Evolutionary conservation across 2,888 invertebrate species (phyloP).

Genomic region (Anthophora plumipes): DNA sequence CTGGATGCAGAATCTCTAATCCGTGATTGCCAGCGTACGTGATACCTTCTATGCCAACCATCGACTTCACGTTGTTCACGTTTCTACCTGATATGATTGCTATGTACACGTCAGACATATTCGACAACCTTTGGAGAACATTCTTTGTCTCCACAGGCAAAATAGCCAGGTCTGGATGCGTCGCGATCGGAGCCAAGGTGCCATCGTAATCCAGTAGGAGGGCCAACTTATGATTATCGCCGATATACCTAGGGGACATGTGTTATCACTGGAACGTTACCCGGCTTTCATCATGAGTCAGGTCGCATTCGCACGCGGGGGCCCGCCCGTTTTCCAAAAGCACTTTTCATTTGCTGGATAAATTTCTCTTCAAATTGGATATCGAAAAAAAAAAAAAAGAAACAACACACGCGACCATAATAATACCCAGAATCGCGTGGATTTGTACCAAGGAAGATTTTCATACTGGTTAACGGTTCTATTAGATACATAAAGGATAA

Average conservation of each 20-base stretch:
- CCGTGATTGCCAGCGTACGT: slow-evolving; percentile 97
- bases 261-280: slow-evolving; percentile 82
- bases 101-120: slow-evolving; percentile 94
- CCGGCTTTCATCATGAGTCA: slow-evolving; percentile 82
- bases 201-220: slow-evolving; percentile 95
- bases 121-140: slow-evolving; percentile 92
- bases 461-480: background rate
- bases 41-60: slow-evolving; percentile 96
- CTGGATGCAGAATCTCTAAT: slow-evolving; percentile 94
- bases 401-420: background rate
- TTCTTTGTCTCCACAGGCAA: slow-evolving; percentile 94
- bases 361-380: background rate
- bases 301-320: slow-evolving; percentile 80
- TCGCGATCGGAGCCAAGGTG: slow-evolving; percentile 94
- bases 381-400: too few relatives aligned
- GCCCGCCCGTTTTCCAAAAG: slow-evolving; percentile 76
- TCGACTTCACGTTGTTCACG: slow-evolving; percentile 94
- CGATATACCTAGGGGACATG: slow-evolving; percentile 90
- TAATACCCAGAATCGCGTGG: background rate
- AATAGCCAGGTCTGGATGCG: slow-evolving; percentile 95
- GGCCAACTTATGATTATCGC: slow-evolving; percentile 93
- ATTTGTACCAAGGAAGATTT: background rate
- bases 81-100: slow-evolving; percentile 94
- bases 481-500: background rate
- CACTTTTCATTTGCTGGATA: slow-evolving; percentile 35